Evolutionary conservation across 2,888 invertebrate species (phyloP), one percentile per base, ranked within the genome.

Genomic region (Sialis fuliginosa): DNA sequence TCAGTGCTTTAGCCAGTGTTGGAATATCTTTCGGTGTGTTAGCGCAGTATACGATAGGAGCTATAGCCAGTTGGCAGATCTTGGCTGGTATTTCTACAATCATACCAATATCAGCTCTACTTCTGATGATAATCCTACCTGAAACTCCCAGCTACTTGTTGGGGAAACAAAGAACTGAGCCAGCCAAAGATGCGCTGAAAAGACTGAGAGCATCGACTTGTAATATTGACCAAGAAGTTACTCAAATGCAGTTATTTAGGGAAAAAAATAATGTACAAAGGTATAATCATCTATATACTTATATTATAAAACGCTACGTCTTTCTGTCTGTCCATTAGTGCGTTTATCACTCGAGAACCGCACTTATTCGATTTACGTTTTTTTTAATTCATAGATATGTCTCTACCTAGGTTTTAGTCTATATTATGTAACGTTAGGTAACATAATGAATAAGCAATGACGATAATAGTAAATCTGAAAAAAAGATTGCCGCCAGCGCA

Each of bases 111-210:
- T 48, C 77, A 1, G 74, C 79, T 0, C 58, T 81, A 0, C 52
- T 77, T 0, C 62, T 74, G 0, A 75, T 79, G 68, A 63, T 77
- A 30, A 58, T 77, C 8, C 69, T 81, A 46, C 83, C 84, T 0
- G 84, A 85, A 57, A 75, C 82, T 0, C 84, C 85, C 1, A 76
- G 81, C 55, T 84, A 74, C 61, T 71, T 82, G 9, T 68, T 83
- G 10, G 71, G 74, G 3, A 70, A 72, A 40, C 72, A 74, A 50
- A 70, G 70, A 51, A 69, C 70, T 35, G 72, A 74, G 32, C 68
- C 75, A 39, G 82, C 82, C 0, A 65, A 71, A 50, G 66, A 64
- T 43, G 74, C 78, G 0, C 60, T 80, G 37, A 62, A 63, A 4
- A 72, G 72, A 54, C 66, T 80, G 6, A 65, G 79, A 47, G 77